Evolutionary conservation across 2,888 invertebrate genomes (phyloP).

Genomic region (Yponomeuta evonymella): DNA sequence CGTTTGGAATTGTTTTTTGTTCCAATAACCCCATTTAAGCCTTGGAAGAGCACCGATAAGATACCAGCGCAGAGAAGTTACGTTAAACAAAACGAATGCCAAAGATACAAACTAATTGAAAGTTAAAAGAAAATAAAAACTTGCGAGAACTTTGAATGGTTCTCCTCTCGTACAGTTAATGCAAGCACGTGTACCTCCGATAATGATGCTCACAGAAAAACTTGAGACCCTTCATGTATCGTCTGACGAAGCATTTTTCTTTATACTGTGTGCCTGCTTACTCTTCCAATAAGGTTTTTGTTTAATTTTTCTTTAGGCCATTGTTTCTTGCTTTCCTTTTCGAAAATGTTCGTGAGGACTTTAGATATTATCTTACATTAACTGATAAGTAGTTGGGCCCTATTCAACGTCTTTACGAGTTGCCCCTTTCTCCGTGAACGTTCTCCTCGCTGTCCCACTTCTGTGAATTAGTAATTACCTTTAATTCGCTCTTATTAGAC

Average conservation of each 20-base stretch:
- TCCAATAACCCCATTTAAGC: conserved; percentile 57
- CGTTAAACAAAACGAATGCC: neutral
- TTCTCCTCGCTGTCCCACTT: conserved; percentile 4
- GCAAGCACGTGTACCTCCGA: conserved; percentile 23
- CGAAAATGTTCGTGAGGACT: neutral
- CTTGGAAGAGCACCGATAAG: conserved; percentile 35
- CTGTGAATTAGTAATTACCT: conserved; percentile 14
- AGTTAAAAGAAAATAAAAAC: neutral
- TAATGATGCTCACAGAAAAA: conserved; percentile 17
- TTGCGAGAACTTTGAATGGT: conserved; percentile 7
- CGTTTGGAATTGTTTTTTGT: conserved; percentile 55
- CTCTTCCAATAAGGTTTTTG: conserved; percentile 11
- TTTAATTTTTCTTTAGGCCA: neutral
- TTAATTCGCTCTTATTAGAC: conserved; percentile 18
- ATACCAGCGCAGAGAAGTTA: conserved; percentile 15
- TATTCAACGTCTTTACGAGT: neutral
- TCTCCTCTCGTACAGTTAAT: conserved; percentile 17
- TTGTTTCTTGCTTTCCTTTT: neutral
- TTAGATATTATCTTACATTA: neutral
- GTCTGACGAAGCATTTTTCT: conserved; percentile 1
- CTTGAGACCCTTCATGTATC: neutral
- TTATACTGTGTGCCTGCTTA: conserved; percentile 5
- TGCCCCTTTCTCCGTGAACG: neutral
- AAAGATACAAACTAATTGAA: conserved; percentile 8
- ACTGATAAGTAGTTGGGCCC: neutral